Evolutionary conservation across 2,888 invertebrate species (phyloP), one percentile per base, ranked within the genome.

Genomic region (Pristionchus mayeri): DNA sequence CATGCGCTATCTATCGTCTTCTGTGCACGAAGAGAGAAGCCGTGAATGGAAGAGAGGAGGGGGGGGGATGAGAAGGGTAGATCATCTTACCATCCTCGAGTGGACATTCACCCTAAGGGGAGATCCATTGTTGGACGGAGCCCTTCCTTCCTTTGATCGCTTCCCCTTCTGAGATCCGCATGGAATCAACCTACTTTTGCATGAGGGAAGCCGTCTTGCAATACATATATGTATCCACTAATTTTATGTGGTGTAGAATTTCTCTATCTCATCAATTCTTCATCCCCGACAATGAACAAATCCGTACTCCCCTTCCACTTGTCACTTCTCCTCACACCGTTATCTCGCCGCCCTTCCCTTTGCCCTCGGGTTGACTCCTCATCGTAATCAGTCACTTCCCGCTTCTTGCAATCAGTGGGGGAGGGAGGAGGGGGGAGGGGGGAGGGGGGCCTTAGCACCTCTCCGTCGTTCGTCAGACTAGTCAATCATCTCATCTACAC

Each of bases 401-500:
- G 13, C 60, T 34, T 30, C 67, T 67, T 67, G 37, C 67, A 67
- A 71, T 71, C 71, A 71, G 71, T 44, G 21, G 71, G 24, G 71
- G 37, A 9, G 71, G 54, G 54, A 37, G 71, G 13, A 24, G 18
- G 71, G 37, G 40, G 44, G 40, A n/a, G 40, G n/a, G 71, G 30
- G 30, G 21, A 21, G 30, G 63, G n/a, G 63, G 34, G 27, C 11
- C 71, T 71, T 44, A 71, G 40, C 40, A 30, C 50, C 76, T 78
- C 30, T n/a, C 50, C 9, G 27, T 9, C 76, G 16, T 18, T 40
- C 44, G 76, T 50, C 76, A 50, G 30, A 48, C 76, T 50, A 48
- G 50, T 78, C 76, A 78, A 78, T 78, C 76, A 50, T 78, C 71
- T 44, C 40, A n/a, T 71, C 71, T 78, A 48, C 76, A 50, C 76